Percentiles rank a stretch among this genome's conserved stretches.
Conservation (phyloP, 2,797 vertebrate genomes). For the Coendou prehensilis region DNA sequence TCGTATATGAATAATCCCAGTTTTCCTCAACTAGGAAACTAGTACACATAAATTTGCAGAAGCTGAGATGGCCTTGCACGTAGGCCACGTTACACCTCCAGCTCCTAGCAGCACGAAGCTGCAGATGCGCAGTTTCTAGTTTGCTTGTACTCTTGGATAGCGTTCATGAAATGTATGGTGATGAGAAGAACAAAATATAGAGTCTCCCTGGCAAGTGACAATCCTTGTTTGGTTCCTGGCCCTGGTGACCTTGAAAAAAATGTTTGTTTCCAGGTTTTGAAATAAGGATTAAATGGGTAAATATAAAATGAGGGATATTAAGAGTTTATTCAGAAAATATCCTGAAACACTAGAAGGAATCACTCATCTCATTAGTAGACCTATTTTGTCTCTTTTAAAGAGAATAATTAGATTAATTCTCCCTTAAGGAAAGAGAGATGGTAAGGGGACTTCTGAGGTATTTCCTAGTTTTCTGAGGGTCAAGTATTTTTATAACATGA, state of each 20-base stretch:
- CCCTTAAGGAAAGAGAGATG: background rate
- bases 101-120: background rate
- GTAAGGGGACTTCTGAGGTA: background rate
- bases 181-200: background rate
- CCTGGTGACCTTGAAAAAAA: constrained; percentile 24
- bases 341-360: background rate
- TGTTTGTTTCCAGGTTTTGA: constrained; percentile 4
- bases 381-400: background rate
- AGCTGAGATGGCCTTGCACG: background rate
- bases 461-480: background rate
- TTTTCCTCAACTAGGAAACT: background rate
- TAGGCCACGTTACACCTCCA: background rate
- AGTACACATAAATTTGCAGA: background rate
- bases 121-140: background rate
- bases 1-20: background rate
- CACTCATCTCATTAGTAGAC: constrained; percentile 10
- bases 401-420: background rate
- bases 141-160: background rate
- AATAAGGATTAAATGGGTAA: background rate
- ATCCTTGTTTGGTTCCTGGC: background rate
- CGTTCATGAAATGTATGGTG: background rate
- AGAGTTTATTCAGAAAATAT: constrained; percentile 6
- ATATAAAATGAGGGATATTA: constrained; percentile 11
- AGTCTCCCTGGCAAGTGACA: background rate
- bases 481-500: background rate